A percentile compares a stretch with the other conserved stretches of the same genome.
Conservation (phyloP, 2,113 vertebrate genomes). For the Galeopterus variegatus region DNA sequence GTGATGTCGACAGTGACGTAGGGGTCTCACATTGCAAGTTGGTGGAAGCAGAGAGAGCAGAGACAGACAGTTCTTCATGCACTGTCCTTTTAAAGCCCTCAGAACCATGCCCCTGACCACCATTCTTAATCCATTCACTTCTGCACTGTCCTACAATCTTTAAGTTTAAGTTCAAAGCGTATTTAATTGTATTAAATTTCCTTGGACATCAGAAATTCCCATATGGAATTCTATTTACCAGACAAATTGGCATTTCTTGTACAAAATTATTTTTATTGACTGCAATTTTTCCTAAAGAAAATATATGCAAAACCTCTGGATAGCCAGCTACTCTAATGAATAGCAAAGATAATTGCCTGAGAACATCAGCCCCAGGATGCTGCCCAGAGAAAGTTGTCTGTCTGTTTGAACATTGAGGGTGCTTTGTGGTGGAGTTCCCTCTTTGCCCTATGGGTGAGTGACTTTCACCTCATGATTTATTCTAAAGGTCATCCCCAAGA, state of each 20-base stretch:
- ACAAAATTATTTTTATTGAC: not conserved
- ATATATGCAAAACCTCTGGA: not conserved
- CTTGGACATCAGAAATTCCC: not conserved
- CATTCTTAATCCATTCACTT: too few relatives aligned
- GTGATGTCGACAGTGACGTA: too few relatives aligned
- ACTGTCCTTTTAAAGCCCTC: too few relatives aligned
- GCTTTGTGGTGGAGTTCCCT: too few relatives aligned
- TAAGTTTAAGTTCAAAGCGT: not conserved
- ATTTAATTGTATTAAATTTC: slow-evolving; percentile 2
- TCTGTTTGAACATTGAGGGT: not conserved
- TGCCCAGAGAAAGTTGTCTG: not conserved
- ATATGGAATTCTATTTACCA: not conserved
- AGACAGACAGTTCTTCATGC: too few relatives aligned
- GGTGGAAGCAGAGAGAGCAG: too few relatives aligned
- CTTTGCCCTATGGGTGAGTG: not conserved
- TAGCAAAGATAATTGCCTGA: not conserved
- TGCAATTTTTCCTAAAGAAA: not conserved
- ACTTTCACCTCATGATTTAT: not conserved
- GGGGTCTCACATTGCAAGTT: too few relatives aligned
- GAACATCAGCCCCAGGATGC: not conserved
- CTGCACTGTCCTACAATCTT: too few relatives aligned
- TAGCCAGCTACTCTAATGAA: not conserved
- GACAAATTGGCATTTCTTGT: not conserved
- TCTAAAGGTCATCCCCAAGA: not conserved
- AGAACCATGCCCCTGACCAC: too few relatives aligned